Conservation (phyloP, 2,113 vertebrate species). For the Hoplias malabaricus region DNA sequence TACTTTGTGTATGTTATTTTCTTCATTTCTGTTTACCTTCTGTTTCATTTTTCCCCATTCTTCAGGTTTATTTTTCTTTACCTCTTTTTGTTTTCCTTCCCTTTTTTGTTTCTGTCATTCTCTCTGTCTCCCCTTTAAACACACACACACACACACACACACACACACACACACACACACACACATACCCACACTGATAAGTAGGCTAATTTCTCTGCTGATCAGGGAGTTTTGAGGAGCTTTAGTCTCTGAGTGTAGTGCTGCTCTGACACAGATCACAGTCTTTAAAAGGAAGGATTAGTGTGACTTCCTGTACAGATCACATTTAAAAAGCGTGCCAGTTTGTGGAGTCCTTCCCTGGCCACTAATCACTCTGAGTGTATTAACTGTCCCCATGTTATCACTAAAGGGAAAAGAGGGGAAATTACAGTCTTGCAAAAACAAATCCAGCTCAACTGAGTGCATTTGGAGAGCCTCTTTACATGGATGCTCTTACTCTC, state of each 20-base stretch:
- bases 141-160: background rate
- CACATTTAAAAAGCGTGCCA: constrained; percentile 44
- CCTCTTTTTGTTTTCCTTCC: background rate
- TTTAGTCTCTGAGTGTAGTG: constrained; percentile 35
- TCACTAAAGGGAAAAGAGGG: background rate
- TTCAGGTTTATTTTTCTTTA: background rate
- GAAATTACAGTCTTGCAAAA: background rate
- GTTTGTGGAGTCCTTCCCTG: constrained; percentile 33
- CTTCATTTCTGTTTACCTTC: too few relatives aligned
- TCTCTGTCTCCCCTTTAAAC: background rate
- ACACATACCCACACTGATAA: constrained; percentile 50
- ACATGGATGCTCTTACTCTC: background rate
- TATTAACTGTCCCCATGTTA: background rate
- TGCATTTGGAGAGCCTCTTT: background rate
- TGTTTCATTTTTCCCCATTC: too few relatives aligned
- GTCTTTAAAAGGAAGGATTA: constrained; percentile 54
- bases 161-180: constrained; percentile 18
- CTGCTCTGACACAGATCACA: constrained; percentile 66
- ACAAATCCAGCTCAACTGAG: background rate
- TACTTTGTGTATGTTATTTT: too few relatives aligned
- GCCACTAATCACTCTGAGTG: constrained; percentile 8
- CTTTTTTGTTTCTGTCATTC: background rate
- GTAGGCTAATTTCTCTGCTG: constrained; percentile 77
- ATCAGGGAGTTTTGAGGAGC: constrained; percentile 66
- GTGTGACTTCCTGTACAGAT: constrained; percentile 46